Evolutionary conservation across 2,113 vertebrate genomes (phyloP), one percentile per base, ranked within the genome.

Genomic region (Emydocephalus ijimae): DNA sequence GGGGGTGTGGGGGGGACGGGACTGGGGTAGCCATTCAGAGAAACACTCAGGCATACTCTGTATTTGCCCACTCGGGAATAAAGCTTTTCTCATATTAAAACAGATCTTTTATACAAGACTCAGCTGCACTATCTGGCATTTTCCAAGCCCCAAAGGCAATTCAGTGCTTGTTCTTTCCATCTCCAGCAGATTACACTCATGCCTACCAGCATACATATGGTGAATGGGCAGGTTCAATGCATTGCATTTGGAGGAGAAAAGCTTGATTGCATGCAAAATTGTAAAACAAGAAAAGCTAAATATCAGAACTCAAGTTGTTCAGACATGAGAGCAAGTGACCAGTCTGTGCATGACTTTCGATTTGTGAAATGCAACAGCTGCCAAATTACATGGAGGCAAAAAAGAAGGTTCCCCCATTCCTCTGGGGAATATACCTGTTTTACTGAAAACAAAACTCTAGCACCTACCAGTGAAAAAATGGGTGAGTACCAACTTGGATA

Each of bases 181-280:
- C 0, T 0, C 74, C 91, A 81, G 92, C 89, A 52, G 0, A 0
- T 55, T 3, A 81, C 0, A 55, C 64, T 57, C 8, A 91, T 0
- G 0, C 64, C 8, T 64, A 50, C 0, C 8, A 81, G 1, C 0
- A 0, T 0, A 64, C 55, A 85, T 61, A 50, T 0, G 0, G 14
- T 0, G 0, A 12, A 89, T 1, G 50, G 69, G 7, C 86, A 0
- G 0, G 5, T 18, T 3, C 23, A 12, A 18, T 50, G 74, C 52
- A 15, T 34, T 85, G 57, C 54, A 85, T 69, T 0, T 29, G 64
- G 54, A 85, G 4, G 64, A 18, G 50, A 21, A 90, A 1, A 86
- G 29, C 54, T 55, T 69, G 14, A 56, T 61, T 0, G 2, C 11
- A 54, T 0, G 39, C 9, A 48, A 61, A 89, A 55, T 43, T 61